Evolutionary conservation across 1,140 invertebrate species (phyloP).

Genomic region (Diorhabda carinulata): DNA sequence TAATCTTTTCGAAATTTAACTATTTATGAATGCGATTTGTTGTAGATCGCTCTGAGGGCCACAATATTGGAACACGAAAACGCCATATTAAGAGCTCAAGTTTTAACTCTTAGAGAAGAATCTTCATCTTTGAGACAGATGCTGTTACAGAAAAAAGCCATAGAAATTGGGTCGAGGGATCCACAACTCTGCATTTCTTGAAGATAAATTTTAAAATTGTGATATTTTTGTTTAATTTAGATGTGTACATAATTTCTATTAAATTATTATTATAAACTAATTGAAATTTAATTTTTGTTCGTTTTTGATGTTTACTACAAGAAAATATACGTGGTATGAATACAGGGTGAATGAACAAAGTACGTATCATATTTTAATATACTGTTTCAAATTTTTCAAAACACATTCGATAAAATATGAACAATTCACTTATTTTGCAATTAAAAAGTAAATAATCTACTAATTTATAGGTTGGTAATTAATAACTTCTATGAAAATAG

Average conservation of each 20-base stretch:
- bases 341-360: no score
- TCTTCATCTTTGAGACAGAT: constrained; percentile 66
- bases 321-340: no score
- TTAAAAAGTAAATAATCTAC: no score
- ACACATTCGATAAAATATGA: no score
- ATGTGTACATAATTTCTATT: not conserved
- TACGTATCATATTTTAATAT: no score
- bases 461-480: no score
- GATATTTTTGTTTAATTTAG: constrained; percentile 8
- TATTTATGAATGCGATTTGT: constrained; percentile 13
- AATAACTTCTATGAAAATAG: no score
- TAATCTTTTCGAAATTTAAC: not conserved
- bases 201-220: not conserved
- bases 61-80: constrained; percentile 82
- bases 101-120: constrained; percentile 76
- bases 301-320: no score
- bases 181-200: constrained; percentile 11
- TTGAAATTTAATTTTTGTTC: no score
- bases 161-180: constrained; percentile 33
- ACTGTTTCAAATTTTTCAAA: no score
- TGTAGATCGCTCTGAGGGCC: constrained; percentile 73
- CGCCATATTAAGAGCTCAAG: constrained; percentile 73
- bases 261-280: no score
- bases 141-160: constrained; percentile 48
- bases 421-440: no score